Conservation (phyloP, 1,140 invertebrate genomes). For the Drosophila pruinosa region DNA sequence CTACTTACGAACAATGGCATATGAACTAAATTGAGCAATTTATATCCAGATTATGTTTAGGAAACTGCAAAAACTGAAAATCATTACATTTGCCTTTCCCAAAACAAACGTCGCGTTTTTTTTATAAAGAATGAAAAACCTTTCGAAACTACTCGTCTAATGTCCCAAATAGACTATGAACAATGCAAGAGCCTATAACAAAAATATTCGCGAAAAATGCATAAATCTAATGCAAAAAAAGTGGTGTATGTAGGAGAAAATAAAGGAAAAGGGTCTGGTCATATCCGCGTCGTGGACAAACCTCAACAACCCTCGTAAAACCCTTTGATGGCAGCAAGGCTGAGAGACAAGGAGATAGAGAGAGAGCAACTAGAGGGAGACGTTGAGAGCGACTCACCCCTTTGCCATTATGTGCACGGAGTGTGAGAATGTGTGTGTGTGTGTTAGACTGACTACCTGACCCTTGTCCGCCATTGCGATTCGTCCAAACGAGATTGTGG, state of each 20-base stretch:
- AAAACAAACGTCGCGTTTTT: neutral
- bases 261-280: conserved; percentile 16
- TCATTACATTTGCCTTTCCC: too few relatives aligned
- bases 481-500: neutral
- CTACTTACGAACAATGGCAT: too few relatives aligned
- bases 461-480: conserved; percentile 52
- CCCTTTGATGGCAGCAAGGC: conserved; percentile 49
- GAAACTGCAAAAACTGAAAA: too few relatives aligned
- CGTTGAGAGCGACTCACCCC: conserved; percentile 46
- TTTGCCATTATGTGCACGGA: conserved; percentile 41
- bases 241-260: neutral
- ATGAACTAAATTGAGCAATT: too few relatives aligned
- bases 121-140: conserved; percentile 5
- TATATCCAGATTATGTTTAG: too few relatives aligned
- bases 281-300: conserved; percentile 18
- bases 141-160: too few relatives aligned
- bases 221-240: conserved; percentile 37
- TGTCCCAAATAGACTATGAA: conserved; percentile 4
- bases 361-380: neutral
- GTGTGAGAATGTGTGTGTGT: neutral
- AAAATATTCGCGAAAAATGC: conserved; percentile 62
- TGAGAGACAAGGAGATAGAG: neutral
- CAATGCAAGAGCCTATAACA: conserved; percentile 8
- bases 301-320: conserved; percentile 65
- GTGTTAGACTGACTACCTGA: conserved; percentile 52